Evolutionary conservation across 2,797 vertebrate species (phyloP), one percentile per base, ranked within the genome.

Genomic region (Cuniculus paca): DNA sequence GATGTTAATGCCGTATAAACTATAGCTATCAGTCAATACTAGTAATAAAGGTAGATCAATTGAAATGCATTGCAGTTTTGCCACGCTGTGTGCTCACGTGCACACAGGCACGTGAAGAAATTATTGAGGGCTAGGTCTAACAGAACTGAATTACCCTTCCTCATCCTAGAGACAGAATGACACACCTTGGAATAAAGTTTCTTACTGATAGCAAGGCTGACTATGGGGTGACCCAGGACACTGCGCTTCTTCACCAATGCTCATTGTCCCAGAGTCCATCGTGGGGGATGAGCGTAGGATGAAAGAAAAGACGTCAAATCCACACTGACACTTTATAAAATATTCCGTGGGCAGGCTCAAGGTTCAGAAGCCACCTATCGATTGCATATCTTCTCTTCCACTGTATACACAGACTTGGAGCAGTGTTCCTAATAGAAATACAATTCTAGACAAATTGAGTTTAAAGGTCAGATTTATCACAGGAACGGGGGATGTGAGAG

Each of bases 361-460:
- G 93, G 34, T 87, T 97, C 97, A 97, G 92, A 97, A 97, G 19
- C 91, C 86, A 39, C 17, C 94, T 60, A 78, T 68, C 16, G 48
- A 77, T 13, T 54, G 79, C 20, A 2, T 56, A 79, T 72, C 72
- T 95, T 78, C n/a, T 92, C 89, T 95, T 52, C 39, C n/a, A 39
- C 20, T 74, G 56, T 19, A 61, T 34, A 36, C 28, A n/a, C 31
- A 91, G 61, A 83, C 74, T 95, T 4, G 34, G 36, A 92, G 48
- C 1, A 17, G 22, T 54, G 75, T 95, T 89, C 75, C 48, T 78
- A 93, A 65, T n/a, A 95, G 68, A 95, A 50, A 94, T 17, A 61
- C 17, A 79, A 48, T 61, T 74, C 13, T 36, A 70, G 39, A 60
- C 16, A 56, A 63, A 95, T 13, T 28, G 79, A 94, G 42, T 1